These are phyloP conservation scores for Endomychus coccineus DNA, from an alignment of 2,888 invertebrate species.

Conservation along the genomic window DNA sequence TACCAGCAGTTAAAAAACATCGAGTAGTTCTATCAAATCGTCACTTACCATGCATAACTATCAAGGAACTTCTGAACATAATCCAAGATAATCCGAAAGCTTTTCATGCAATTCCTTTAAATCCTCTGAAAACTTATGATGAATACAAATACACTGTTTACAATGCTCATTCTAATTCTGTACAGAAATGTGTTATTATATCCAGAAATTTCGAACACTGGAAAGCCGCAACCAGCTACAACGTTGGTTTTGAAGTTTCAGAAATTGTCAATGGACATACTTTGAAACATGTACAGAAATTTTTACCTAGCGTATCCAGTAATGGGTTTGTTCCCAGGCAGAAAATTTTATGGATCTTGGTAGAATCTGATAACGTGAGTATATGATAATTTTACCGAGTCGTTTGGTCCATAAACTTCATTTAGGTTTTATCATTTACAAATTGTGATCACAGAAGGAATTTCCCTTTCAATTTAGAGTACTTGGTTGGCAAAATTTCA, in stretches of 20 bases:
- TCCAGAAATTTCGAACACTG: constrained; percentile 58
- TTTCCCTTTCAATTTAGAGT: too few species aligned
- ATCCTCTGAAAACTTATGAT: constrained; percentile 35
- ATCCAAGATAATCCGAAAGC: constrained; percentile 46
- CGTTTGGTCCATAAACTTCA: too few species aligned
- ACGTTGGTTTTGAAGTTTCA: constrained; percentile 31
- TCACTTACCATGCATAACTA: constrained; percentile 43
- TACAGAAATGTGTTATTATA: constrained; percentile 49
- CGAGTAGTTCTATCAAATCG: constrained; percentile 42
- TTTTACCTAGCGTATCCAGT: constrained; percentile 40
- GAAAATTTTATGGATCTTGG: constrained; percentile 52
- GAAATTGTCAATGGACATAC: constrained; percentile 32
- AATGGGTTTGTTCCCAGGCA: constrained; percentile 55
- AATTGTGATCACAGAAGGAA: too few species aligned
- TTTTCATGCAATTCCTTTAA: constrained; percentile 42
- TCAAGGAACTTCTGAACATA: constrained; percentile 48
- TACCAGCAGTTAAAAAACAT: constrained; percentile 53
- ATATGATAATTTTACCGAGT: too few species aligned
- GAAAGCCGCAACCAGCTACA: constrained; percentile 44
- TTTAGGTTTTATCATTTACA: too few species aligned
- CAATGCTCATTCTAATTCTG: constrained; percentile 38
- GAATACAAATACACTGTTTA: constrained; percentile 32
- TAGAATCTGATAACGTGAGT: constrained; percentile 52
- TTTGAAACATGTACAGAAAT: constrained; percentile 45
- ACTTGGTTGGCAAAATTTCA: too few species aligned